Evolutionary conservation across 2,113 vertebrate species (phyloP).

Genomic region (Oostethus manadensis): DNA sequence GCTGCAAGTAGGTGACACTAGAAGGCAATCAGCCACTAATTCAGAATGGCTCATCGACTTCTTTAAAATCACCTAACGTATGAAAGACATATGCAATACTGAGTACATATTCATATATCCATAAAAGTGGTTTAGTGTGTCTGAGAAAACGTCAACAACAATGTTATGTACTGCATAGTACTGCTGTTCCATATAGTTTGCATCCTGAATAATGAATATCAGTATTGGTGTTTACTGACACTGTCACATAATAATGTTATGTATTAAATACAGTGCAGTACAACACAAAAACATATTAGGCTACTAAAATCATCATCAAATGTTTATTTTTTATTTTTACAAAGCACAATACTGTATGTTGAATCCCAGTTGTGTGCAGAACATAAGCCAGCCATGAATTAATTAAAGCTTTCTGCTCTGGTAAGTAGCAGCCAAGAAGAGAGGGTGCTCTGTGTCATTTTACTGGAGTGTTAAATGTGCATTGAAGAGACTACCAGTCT

Average conservation of each 20-base stretch:
- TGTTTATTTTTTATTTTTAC: constrained; percentile 68
- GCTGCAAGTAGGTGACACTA: constrained; percentile 25
- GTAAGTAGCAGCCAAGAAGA: constrained; percentile 61
- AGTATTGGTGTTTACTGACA: background rate
- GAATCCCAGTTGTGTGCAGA: constrained; percentile 44
- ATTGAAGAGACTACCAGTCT: constrained; percentile 53
- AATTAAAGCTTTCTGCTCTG: constrained; percentile 71
- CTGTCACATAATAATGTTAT: background rate
- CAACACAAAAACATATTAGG: background rate
- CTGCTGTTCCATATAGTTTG: background rate
- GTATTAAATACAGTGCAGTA: background rate
- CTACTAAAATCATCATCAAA: constrained; percentile 38
- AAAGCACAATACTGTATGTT: constrained; percentile 61
- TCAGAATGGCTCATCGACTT: background rate
- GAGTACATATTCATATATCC: background rate
- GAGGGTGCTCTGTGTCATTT: constrained; percentile 39
- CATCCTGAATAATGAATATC: too few relatives aligned
- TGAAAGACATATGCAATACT: background rate
- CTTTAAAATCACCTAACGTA: background rate
- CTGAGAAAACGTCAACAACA: background rate
- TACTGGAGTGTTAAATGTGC: constrained; percentile 41
- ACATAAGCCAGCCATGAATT: constrained; percentile 69
- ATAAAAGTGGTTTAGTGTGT: background rate
- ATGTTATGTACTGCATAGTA: background rate
- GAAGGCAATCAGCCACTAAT: background rate